Evolutionary conservation across 2,797 vertebrate species (phyloP), one percentile per base, ranked within the genome.

Genomic region (Leucoraja ocellata): DNA sequence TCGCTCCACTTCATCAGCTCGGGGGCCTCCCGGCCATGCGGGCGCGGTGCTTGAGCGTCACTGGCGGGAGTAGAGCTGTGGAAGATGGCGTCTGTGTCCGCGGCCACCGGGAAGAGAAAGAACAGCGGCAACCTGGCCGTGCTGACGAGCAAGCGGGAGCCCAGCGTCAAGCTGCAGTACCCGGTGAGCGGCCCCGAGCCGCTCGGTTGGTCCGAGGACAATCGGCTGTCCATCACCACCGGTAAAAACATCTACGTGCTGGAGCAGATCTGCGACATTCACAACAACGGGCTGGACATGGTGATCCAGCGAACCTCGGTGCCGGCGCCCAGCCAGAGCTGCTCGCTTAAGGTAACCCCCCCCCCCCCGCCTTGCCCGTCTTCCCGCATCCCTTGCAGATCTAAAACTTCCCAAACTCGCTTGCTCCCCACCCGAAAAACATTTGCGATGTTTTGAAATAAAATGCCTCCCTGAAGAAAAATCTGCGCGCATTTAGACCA

Each of bases 171-270:
- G 93, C 96, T 99, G 93, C 94, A 97, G 94, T 95, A 97, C 10
- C 94, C 97, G 0, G 97, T 98, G 25, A 97, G 97, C 95, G 98
- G 98, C 32, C 78, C 97, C 94, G 97, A 98, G 95, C 98, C 98
- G 58, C 96, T 99, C 91, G 93, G 96, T 76, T 99, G 98, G 98
- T 98, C 98, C 0, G 97, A 98, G 94, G 99, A 99, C 21, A 98
- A 99, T 96, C 97, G 98, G 93, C 96, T 99, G 93, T 97, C 98
- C 0, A 98, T 97, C 93, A 97, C 97, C 95, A 98, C 97, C 79
- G 95, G 95, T 93, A 96, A 95, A 94, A 97, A 97, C 94, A 94
- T 99, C 94, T 96, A 97, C 0, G 93, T 99, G 93, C 95, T 99
- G 96, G 98, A 99, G 95, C 96, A 98, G 88, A 95, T 98, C 94